A percentile compares a stretch with the other conserved stretches of the same genome.
Conservation (phyloP, 2,113 vertebrate genomes). For the Miniopterus natalensis region DNA sequence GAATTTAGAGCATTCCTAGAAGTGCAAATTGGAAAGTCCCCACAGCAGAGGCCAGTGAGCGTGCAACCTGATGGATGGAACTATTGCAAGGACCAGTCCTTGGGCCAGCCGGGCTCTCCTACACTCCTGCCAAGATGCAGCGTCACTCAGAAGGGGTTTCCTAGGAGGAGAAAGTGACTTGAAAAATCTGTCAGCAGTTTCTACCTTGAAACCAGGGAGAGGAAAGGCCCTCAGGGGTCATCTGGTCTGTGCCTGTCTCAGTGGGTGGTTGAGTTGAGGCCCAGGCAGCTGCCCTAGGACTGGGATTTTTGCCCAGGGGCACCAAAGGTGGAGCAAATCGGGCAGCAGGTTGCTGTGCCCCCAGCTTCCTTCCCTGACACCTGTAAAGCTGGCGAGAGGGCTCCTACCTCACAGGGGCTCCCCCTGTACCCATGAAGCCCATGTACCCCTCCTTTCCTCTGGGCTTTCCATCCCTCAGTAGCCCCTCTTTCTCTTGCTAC, state of each 20-base stretch:
- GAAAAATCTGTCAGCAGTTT: background rate
- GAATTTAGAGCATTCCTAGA: slow-evolving; percentile 1
- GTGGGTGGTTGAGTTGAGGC: background rate
- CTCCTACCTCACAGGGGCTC: background rate
- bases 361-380: background rate
- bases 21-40: background rate
- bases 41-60: background rate
- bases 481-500: background rate
- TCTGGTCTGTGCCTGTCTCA: background rate
- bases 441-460: background rate
- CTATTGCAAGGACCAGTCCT: background rate
- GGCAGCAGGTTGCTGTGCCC: background rate
- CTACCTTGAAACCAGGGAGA: background rate
- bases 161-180: slow-evolving; percentile 64
- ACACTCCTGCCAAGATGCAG: background rate
- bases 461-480: background rate
- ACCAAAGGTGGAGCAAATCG: background rate
- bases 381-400: background rate
- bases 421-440: background rate
- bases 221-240: background rate
- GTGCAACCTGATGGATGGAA: background rate
- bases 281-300: background rate
- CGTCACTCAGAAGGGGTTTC: slow-evolving; percentile 81
- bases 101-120: background rate
- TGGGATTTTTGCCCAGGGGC: too few species aligned